phyloP scores from a whole-genome alignment of 2,797 vertebrate species.

The Telmatherina bonti region DNA sequence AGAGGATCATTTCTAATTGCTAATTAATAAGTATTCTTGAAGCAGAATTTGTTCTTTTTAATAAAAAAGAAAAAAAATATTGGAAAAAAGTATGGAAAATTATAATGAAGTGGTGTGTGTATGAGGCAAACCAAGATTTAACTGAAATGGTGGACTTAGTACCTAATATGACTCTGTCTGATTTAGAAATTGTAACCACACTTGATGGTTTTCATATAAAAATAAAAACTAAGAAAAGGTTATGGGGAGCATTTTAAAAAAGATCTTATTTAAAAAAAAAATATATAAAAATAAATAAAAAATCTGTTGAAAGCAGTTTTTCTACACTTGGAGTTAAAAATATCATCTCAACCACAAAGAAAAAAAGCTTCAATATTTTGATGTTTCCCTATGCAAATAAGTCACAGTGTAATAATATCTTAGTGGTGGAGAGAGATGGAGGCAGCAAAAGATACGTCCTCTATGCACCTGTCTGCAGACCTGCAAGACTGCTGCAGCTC shows the following conservation, averaged over 20 bases:
- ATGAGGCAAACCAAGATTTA: constrained; percentile 28
- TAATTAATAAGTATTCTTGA: constrained; percentile 22
- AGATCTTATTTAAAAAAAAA: constrained; percentile 43
- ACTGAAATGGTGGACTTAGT: constrained; percentile 36
- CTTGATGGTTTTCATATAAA: constrained; percentile 34
- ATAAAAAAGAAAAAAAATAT: neutral
- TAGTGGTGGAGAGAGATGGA: constrained; percentile 33
- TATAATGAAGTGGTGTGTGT: constrained; percentile 9
- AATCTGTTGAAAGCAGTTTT: constrained; percentile 54
- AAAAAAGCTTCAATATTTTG: constrained; percentile 69
- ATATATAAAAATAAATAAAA: constrained; percentile 34
- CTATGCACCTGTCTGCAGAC: constrained; percentile 65
- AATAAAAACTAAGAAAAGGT: constrained; percentile 50
- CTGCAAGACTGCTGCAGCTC: constrained; percentile 59
- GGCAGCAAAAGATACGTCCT: constrained; percentile 7
- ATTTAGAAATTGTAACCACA: constrained; percentile 66
- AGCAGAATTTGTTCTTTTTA: constrained; percentile 5
- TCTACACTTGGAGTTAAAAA: constrained; percentile 65
- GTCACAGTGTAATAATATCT: constrained; percentile 63
- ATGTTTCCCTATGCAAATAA: constrained; percentile 76
- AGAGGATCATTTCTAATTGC: neutral
- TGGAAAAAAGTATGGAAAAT: neutral
- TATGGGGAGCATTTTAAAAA: constrained; percentile 30
- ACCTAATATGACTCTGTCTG: constrained; percentile 48
- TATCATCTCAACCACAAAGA: constrained; percentile 58